Evolutionary conservation across 1,140 invertebrate genomes (phyloP).

Genomic region (Ptiloglossa arizonensis): DNA sequence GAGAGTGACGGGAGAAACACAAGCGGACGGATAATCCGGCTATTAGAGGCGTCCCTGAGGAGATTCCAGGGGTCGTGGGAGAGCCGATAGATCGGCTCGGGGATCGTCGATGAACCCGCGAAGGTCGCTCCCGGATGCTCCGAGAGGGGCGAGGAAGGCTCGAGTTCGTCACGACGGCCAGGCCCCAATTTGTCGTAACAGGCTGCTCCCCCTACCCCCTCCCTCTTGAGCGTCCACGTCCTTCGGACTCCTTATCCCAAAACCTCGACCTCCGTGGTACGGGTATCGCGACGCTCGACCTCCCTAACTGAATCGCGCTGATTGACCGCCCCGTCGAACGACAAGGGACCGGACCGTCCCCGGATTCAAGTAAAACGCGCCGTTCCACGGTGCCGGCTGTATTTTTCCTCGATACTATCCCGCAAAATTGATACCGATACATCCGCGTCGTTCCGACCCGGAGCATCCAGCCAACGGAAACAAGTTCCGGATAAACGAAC

Average conservation of each 20-base stretch:
- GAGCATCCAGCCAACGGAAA: neutral
- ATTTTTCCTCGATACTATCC: neutral
- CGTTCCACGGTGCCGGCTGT: too few species aligned
- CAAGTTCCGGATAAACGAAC: too few species aligned
- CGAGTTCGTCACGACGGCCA: constrained; percentile 70
- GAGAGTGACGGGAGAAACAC: constrained; percentile 68
- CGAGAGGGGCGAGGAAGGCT: constrained; percentile 52
- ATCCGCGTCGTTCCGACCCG: neutral
- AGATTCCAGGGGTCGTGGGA: constrained; percentile 69
- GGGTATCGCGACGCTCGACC: constrained; percentile 42
- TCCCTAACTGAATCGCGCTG: constrained; percentile 79
- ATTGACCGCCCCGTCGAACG: constrained; percentile 72
- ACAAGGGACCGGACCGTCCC: constrained; percentile 15
- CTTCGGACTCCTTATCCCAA: constrained; percentile 75
- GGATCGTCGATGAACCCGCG: constrained; percentile 71
- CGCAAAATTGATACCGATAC: neutral
- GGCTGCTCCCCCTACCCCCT: constrained; percentile 69
- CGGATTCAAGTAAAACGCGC: neutral
- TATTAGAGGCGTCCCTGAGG: constrained; percentile 80
- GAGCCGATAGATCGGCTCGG: constrained; percentile 74
- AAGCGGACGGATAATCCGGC: constrained; percentile 79
- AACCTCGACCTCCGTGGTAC: constrained; percentile 58
- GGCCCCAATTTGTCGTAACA: constrained; percentile 81
- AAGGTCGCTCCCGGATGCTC: constrained; percentile 66
- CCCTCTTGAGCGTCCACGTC: too few species aligned